These are phyloP conservation scores for Chrysopilus asiliformis DNA, from an alignment of 2,888 invertebrate genomes.

Conservation along the genomic window DNA sequence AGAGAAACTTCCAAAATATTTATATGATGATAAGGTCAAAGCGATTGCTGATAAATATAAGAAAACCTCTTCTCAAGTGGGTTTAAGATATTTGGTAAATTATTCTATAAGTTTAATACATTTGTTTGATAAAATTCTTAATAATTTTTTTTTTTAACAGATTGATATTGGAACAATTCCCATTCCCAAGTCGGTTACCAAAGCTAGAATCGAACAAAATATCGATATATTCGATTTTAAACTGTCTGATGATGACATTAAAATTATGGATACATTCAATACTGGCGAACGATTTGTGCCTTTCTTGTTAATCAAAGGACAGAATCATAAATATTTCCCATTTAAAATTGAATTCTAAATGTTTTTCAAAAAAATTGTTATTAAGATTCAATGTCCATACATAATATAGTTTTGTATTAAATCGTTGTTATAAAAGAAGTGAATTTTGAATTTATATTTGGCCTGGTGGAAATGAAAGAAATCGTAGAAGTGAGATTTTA, in stretches of 20 bases:
- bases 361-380: no score
- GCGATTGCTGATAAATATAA: constrained; percentile 49
- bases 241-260: constrained; percentile 37
- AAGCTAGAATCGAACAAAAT: constrained; percentile 34
- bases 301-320: constrained; percentile 15
- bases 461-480: no score
- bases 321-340: constrained; percentile 33
- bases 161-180: constrained; percentile 37
- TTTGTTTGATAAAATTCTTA: constrained; percentile 46
- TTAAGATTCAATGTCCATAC: no score
- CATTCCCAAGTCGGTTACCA: constrained; percentile 39
- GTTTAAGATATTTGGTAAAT: constrained; percentile 46
- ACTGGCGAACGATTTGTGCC: constrained; percentile 25
- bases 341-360: constrained; percentile 29
- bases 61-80: constrained; percentile 55
- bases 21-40: constrained; percentile 37
- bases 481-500: no score
- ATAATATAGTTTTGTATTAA: no score
- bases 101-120: constrained; percentile 56
- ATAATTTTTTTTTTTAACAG: constrained; percentile 41
- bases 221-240: constrained; percentile 41
- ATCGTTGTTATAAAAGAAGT: no score
- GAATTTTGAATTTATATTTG: no score
- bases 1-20: constrained; percentile 51
- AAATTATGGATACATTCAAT: constrained; percentile 39